Percentiles rank a stretch among this genome's conserved stretches.
phyloP scores from a whole-genome alignment of 2,888 invertebrate genomes.

The Melinaea marsaeus region DNA sequence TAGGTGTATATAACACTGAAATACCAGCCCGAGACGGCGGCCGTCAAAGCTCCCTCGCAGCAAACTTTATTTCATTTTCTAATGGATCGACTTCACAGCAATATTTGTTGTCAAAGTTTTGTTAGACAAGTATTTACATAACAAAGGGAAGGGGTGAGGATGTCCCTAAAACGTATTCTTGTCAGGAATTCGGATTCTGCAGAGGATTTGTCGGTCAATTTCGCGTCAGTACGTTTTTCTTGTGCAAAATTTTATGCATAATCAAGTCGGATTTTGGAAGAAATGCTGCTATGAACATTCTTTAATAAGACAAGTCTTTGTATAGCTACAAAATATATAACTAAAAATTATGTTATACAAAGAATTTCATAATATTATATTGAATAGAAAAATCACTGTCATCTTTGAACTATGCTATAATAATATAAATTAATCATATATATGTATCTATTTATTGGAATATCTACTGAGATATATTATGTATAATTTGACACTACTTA shows the following conservation, averaged over 20 bases:
- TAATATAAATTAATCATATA: too few species aligned
- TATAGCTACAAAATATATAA: neutral
- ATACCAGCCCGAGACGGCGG: conserved; percentile 33
- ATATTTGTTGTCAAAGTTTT: conserved; percentile 66
- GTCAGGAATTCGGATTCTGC: conserved; percentile 60
- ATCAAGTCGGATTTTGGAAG: conserved; percentile 42
- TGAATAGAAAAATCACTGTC: too few species aligned
- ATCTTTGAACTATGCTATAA: too few species aligned
- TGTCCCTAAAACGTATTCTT: conserved; percentile 63
- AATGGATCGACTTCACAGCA: conserved; percentile 59
- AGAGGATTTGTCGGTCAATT: conserved; percentile 67
- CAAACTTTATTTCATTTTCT: conserved; percentile 70
- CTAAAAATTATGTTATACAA: neutral
- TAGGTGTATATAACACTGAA: conserved; percentile 45
- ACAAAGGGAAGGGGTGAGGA: conserved; percentile 66
- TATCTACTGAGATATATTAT: too few species aligned
- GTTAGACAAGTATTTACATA: conserved; percentile 67
- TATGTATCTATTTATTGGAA: too few species aligned
- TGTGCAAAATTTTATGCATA: conserved; percentile 50
- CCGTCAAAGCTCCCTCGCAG: conserved; percentile 45
- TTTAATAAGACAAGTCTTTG: conserved; percentile 1
- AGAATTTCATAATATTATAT: neutral
- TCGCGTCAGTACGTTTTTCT: conserved; percentile 54
- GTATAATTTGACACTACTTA: too few species aligned
- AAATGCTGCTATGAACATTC: conserved; percentile 15